Conservation (phyloP, 2,797 vertebrate species). For the Echeneis naucrates region DNA sequence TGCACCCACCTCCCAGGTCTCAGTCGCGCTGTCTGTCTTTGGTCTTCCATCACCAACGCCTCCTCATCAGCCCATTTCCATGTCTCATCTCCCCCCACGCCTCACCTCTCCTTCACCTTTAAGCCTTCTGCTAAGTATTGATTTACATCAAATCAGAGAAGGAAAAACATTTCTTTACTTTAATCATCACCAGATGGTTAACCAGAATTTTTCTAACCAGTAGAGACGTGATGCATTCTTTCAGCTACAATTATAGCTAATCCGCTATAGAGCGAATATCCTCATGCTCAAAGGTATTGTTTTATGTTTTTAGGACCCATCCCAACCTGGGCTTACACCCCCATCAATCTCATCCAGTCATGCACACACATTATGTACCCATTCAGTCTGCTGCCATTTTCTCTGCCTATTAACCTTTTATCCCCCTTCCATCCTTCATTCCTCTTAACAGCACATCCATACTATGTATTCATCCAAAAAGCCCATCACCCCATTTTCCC, state of each 20-base stretch:
- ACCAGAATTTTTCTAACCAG: neutral
- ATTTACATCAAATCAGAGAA: conserved; percentile 1
- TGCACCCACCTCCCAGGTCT: conserved; percentile 5
- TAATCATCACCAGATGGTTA: neutral
- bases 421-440: conserved; percentile 27
- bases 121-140: neutral
- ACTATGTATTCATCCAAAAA: conserved; percentile 40
- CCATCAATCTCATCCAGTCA: neutral
- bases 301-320: conserved; percentile 1
- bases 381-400: conserved; percentile 18
- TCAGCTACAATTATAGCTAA: neutral
- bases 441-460: conserved; percentile 27
- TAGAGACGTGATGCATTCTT: neutral
- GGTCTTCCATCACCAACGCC: conserved; percentile 10
- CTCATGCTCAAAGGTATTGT: neutral
- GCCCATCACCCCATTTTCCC: conserved; percentile 37
- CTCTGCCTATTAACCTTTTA: conserved; percentile 46
- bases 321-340: neutral
- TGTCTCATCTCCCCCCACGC: conserved; percentile 44
- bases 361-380: conserved; percentile 24
- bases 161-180: conserved; percentile 5
- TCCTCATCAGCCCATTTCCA: conserved; percentile 31
- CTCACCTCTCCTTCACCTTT: conserved; percentile 59
- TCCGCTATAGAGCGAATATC: neutral
- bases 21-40: conserved; percentile 18